A percentile compares a stretch with the other conserved stretches of the same genome.
These are phyloP conservation scores for Meghimatium bilineatum DNA, from an alignment of 2,888 invertebrate species.

Conservation along the genomic window DNA sequence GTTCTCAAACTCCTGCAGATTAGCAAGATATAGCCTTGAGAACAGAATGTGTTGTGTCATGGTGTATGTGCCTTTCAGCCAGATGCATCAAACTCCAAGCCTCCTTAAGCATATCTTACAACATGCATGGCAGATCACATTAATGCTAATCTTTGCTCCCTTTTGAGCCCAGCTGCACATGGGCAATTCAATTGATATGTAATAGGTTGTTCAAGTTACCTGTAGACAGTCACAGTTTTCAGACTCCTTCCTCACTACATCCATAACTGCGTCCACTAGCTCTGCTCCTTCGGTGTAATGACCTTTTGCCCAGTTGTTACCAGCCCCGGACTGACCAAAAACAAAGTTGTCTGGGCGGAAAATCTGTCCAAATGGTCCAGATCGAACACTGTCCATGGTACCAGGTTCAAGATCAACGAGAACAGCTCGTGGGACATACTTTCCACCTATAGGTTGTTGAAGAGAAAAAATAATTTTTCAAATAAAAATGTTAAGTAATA, in stretches of 20 bases:
- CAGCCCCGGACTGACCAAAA: slow-evolving; percentile 50
- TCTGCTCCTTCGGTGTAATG: slow-evolving; percentile 54
- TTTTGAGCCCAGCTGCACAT: background rate
- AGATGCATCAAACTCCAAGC: background rate
- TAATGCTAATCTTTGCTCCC: no score
- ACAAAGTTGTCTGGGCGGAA: slow-evolving; percentile 54
- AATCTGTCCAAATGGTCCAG: slow-evolving; percentile 53
- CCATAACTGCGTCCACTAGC: slow-evolving; percentile 81
- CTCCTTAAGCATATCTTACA: no score
- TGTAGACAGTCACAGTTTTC: slow-evolving; percentile 89
- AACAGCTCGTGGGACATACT: slow-evolving; percentile 74
- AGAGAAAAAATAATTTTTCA: background rate
- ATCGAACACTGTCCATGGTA: slow-evolving; percentile 85
- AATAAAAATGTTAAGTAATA: no score
- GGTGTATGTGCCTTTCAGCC: background rate
- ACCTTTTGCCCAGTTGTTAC: slow-evolving; percentile 50
- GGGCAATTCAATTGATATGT: background rate
- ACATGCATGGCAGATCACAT: no score
- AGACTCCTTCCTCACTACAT: slow-evolving; percentile 86
- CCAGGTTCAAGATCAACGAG: slow-evolving; percentile 83
- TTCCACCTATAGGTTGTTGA: slow-evolving; percentile 45
- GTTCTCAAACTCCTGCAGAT: no score
- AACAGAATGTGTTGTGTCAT: no score
- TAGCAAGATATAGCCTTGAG: no score
- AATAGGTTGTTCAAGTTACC: slow-evolving; percentile 24